Conservation (phyloP, 1,140 invertebrate species). For the Hyles vespertilio region DNA sequence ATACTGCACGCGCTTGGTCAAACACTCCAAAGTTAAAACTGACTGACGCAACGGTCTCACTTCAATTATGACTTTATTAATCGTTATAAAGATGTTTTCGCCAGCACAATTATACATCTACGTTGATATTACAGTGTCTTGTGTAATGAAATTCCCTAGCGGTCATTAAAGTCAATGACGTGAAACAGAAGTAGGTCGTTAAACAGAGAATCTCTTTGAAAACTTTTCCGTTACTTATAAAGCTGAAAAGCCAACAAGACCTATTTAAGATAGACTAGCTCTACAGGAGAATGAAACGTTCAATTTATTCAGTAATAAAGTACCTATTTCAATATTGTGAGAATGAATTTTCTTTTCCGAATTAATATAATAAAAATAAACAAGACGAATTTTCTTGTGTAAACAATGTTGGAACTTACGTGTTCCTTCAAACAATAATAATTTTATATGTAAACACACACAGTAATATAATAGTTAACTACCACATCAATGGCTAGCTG, state of each 20-base stretch:
- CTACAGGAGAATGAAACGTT: not conserved
- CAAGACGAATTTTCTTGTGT: not conserved
- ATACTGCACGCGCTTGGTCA: too few relatives aligned
- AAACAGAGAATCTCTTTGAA: conserved; percentile 28
- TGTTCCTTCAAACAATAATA: conserved; percentile 1
- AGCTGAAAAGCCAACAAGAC: not conserved
- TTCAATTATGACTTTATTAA: not conserved
- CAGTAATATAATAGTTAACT: too few relatives aligned
- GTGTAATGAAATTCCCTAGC: conserved; percentile 42
- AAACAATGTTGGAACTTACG: not conserved
- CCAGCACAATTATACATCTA: too few relatives aligned
- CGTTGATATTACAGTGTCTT: conserved; percentile 5
- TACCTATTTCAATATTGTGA: not conserved
- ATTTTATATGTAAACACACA: not conserved
- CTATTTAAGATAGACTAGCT: not conserved
- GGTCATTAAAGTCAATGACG: conserved; percentile 51
- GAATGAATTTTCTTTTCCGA: too few relatives aligned
- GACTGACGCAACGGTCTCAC: too few relatives aligned
- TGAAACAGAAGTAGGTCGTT: conserved; percentile 36
- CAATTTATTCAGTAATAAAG: conserved; percentile 4
- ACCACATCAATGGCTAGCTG: not conserved
- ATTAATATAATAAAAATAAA: conserved; percentile 1
- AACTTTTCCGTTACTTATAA: conserved; percentile 44
- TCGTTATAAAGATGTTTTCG: not conserved
- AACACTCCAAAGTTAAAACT: too few relatives aligned